Base-by-base conservation (phyloP, 2,797 vertebrate species). In the Xenentodon cancila region DNA sequence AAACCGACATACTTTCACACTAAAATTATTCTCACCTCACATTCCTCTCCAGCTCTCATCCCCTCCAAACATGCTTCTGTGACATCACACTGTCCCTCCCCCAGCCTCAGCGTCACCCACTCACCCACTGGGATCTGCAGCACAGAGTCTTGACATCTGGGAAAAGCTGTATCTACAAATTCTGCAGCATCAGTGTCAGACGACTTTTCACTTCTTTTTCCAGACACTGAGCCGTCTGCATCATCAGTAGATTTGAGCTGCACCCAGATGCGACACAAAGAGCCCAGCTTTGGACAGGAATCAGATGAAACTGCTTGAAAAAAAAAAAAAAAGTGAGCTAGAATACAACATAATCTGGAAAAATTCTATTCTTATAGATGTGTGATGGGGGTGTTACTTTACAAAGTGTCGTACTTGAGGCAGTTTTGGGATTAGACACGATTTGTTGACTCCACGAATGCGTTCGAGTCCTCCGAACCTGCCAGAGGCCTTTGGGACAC, bases 11-110 rank as follows among this genome's bases (percentile, higher is more conserved):
- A 52, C 4, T 27, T 19, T 27, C 1, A 16, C 1, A 43, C 7
- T 32, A 9, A n/a, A 50, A 55, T 27, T 27, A n/a, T 0, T 37
- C 81, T 84, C 82, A 96, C 91, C 88, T 94, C 92, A 50, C 93
- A 94, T 45, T 75, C 86, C 46, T 96, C 95, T 46, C 93, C 94
- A 1, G 89, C 85, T 71, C 81, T 89, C 95, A 97, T 97, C 17
- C 90, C 85, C 59, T 96, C 95, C 73, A 97, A 64, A 66, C 95
- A 96, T 0, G 92, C 88, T 72, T 94, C 95, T 16, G 81, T 88
- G 30, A 93, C 42, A 30, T 95, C 90, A n/a, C 94, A 95, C 59
- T 95, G 95, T 11, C 94, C 94, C 64, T 94, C 95, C 17, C 92
- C 95, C 1, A 93, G 79, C 50, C 66, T 92, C 79, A 96, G 56